Conservation (phyloP, 1,140 invertebrate species). For the Aculops lycopersici region DNA sequence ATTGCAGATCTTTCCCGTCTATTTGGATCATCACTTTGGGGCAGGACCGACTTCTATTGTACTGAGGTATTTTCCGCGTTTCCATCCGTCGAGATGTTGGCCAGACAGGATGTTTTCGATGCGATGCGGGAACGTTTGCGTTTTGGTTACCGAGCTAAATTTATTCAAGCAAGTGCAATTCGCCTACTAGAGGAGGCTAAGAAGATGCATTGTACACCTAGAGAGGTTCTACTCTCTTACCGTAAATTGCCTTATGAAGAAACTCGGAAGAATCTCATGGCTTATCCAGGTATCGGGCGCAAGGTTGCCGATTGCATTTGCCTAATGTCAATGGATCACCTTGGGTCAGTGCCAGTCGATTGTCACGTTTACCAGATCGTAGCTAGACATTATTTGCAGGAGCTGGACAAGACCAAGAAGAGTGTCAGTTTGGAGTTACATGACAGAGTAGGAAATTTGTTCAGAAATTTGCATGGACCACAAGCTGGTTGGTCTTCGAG, state of each 20-base stretch:
- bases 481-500: slow-evolving; percentile 82
- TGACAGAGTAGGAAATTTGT: slow-evolving; percentile 42
- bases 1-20: slow-evolving; percentile 48
- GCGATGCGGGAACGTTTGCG: slow-evolving; percentile 37
- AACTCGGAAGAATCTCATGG: slow-evolving; percentile 35
- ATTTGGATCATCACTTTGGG: slow-evolving; percentile 36
- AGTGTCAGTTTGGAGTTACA: slow-evolving; percentile 49
- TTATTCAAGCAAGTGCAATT: slow-evolving; percentile 36
- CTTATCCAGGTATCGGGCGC: slow-evolving; percentile 42
- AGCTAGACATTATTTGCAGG: slow-evolving; percentile 38
- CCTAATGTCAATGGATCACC: slow-evolving; percentile 69
- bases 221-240: slow-evolving; percentile 35
- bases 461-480: slow-evolving; percentile 43
- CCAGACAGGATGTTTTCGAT: slow-evolving; percentile 25
- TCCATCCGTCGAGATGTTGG: slow-evolving; percentile 32
- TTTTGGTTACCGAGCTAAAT: slow-evolving; percentile 71
- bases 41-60: slow-evolving; percentile 22
- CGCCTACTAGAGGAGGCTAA: slow-evolving; percentile 30
- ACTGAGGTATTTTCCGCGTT: slow-evolving; percentile 34
- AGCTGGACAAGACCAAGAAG: slow-evolving; percentile 33
- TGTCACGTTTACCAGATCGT: slow-evolving; percentile 86
- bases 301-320: slow-evolving; percentile 84
- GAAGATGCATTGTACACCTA: too few relatives aligned
- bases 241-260: slow-evolving; percentile 31
- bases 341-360: slow-evolving; percentile 66